A percentile compares a stretch with the other conserved stretches of the same genome.
These are phyloP conservation scores for Rhyacophila evoluta DNA, from an alignment of 2,888 invertebrate species.

Conservation along the genomic window DNA sequence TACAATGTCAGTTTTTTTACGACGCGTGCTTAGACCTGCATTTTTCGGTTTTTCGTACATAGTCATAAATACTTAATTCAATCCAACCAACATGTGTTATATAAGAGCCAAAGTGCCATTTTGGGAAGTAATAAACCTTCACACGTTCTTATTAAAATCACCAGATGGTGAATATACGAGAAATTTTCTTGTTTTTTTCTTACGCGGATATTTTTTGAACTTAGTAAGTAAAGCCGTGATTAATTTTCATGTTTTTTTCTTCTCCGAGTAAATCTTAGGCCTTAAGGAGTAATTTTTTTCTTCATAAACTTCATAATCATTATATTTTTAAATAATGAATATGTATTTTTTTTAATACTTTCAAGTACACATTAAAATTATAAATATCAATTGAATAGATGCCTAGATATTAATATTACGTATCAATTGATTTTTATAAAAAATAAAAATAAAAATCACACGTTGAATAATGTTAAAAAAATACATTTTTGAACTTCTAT, in stretches of 20 bases:
- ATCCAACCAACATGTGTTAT: not conserved
- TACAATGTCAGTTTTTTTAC: constrained; percentile 1
- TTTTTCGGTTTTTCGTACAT: not conserved
- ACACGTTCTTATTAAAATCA: constrained; percentile 10
- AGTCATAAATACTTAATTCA: constrained; percentile 24
- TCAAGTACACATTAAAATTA: too few species aligned
- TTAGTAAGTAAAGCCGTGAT: not conserved
- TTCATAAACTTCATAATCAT: too few species aligned
- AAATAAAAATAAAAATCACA: too few species aligned
- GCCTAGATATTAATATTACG: too few species aligned
- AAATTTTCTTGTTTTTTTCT: not conserved
- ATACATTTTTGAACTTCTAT: too few species aligned
- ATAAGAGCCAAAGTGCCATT: constrained; percentile 15
- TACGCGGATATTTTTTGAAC: not conserved
- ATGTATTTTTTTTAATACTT: too few species aligned
- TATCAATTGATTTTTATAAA: too few species aligned
- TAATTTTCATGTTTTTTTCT: not conserved
- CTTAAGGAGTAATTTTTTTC: too few species aligned
- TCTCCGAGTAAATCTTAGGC: too few species aligned
- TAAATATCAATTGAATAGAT: too few species aligned
- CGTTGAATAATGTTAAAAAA: too few species aligned
- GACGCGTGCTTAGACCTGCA: not conserved
- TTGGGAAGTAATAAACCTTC: constrained; percentile 14
- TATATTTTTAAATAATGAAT: too few species aligned
- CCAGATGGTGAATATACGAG: constrained; percentile 8